These are phyloP conservation scores for Sycobia sp. DNA, from an alignment of 1,140 invertebrate genomes.

Conservation along the genomic window DNA sequence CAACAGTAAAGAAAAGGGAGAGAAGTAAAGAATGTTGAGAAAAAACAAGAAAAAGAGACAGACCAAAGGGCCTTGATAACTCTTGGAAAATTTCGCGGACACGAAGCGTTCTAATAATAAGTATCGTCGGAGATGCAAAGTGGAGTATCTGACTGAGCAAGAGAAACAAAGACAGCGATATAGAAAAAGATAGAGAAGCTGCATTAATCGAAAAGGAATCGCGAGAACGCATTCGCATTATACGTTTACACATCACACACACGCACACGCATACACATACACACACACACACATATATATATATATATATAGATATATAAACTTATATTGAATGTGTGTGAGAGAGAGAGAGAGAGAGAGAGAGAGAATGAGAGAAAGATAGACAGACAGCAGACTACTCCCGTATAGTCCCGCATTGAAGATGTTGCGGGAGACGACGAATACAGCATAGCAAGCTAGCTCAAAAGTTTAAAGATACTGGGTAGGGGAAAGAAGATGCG, in stretches of 20 bases:
- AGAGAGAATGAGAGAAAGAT: neutral
- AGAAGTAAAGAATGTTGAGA: neutral
- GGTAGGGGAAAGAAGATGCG: neutral
- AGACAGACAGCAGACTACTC: neutral
- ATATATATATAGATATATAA: too few relatives aligned
- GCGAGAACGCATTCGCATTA: neutral
- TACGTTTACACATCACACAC: neutral
- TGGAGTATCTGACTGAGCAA: neutral
- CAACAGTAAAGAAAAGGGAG: too few relatives aligned
- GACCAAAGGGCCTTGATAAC: neutral
- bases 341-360: neutral
- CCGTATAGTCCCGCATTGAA: too few relatives aligned
- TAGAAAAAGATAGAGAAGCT: neutral
- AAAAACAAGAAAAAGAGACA: neutral
- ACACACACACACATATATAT: too few relatives aligned
- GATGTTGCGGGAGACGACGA: too few relatives aligned
- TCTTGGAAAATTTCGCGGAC: constrained; percentile 31
- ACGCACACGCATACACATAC: neutral
- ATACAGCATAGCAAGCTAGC: neutral
- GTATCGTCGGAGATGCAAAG: constrained; percentile 19
- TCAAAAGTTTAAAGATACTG: neutral
- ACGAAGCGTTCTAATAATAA: constrained; percentile 32
- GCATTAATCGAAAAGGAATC: constrained; percentile 16
- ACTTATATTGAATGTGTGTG: neutral
- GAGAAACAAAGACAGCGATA: neutral